Base-by-base conservation (phyloP, 92 coral and sea anemone genomes). In the Palythoa grandiflora region DNA sequence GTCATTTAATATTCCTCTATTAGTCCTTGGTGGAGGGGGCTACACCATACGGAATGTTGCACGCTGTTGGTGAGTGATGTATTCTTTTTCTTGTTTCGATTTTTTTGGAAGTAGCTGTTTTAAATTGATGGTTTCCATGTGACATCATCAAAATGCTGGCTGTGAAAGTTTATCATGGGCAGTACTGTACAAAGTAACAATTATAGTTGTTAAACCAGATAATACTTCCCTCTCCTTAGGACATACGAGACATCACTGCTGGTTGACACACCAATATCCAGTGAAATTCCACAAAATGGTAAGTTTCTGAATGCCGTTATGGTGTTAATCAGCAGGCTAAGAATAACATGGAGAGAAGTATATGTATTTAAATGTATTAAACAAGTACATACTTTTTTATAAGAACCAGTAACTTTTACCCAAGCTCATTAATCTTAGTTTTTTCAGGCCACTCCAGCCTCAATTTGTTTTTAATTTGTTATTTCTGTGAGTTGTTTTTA, bases 1-100 rank as follows among this genome's bases (percentile, higher is more conserved):
- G 95, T 89, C 95, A 37, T 97, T 97, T 73, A 97, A 97, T 53
- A 94, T 97, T 59, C 99, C 99, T 3, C 79, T 97, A 86, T 81
- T 97, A 73, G 99, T 97, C 10, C 93, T 97, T 35, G 99, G 99
- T 19, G 99, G 99, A 20, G 99, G 99, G 75, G 99, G 99, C n/a
- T 97, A 97, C 92, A 97, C 99, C 4, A 97, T 97, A 13, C 93
- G 96, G 35, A 97, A 97, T 84, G 99, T 97, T 47, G 99, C 99
- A 53, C 91, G 99, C 85, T 97, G 99, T 86, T 97, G 99, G 99
- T 97, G 84, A 79, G 98, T 57, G 14, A 50, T 4, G 10, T 38
- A 36, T 68, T 36, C 20, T 5, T 48, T 44, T 9, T 40, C 35
- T 75, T 9, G 6, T 6, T 63, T 3, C 6, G 50, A 44, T 44